These are phyloP conservation scores for Columba guinea DNA, from an alignment of 2,797 vertebrate species.

Conservation along the genomic window DNA sequence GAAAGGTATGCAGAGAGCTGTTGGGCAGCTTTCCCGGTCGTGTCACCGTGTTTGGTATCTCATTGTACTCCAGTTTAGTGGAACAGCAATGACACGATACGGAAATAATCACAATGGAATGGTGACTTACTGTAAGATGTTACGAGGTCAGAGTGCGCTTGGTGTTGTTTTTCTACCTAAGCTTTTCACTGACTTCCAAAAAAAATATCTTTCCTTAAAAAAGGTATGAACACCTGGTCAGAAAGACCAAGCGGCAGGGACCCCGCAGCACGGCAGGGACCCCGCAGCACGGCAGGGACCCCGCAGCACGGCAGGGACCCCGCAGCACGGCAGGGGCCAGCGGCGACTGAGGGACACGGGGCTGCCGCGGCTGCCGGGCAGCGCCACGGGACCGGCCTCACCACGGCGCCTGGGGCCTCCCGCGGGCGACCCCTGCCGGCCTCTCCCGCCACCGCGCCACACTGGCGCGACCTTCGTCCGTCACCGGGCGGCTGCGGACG, in stretches of 20 bases:
- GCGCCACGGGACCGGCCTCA: too few species aligned
- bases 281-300: accelerated
- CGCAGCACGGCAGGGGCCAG: accelerated
- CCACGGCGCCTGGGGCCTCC: neutral
- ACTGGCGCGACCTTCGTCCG: neutral
- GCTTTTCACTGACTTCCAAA: neutral
- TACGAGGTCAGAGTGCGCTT: neutral
- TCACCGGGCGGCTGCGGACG: neutral
- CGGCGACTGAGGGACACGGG: neutral
- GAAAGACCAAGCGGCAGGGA: accelerated
- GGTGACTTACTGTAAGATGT: neutral
- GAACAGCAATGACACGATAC: neutral
- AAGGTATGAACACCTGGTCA: neutral
- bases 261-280: accelerated
- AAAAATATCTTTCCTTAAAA: neutral
- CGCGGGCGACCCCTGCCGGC: too few species aligned
- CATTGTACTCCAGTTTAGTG: neutral
- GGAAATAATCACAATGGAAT: neutral
- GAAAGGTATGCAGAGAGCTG: neutral
- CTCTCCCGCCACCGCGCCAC: too few species aligned
- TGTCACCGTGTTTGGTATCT: neutral
- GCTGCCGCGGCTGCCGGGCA: neutral
- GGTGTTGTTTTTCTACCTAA: neutral
- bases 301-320: accelerated
- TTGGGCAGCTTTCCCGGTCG: neutral